These are phyloP conservation scores for Ceratitis capitata DNA, from an alignment of 1,140 invertebrate genomes.

Conservation along the genomic window DNA sequence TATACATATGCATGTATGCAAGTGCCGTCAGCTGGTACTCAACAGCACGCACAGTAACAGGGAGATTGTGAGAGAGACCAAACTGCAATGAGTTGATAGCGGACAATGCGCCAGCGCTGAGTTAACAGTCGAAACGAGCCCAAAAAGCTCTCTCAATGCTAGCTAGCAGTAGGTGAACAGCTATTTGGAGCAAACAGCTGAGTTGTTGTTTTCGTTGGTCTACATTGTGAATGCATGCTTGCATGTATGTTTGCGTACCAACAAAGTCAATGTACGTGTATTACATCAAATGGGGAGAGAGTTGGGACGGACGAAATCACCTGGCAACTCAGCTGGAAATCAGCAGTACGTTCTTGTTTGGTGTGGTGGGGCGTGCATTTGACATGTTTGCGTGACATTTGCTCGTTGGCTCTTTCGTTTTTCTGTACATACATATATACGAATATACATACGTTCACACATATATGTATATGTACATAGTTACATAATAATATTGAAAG, in stretches of 20 bases:
- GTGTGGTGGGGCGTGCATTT: neutral
- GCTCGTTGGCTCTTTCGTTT: neutral
- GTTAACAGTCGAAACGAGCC: no score
- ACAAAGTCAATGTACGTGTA: no score
- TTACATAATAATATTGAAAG: slow-evolving; percentile 41
- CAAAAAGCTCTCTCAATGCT: no score
- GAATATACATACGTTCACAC: neutral
- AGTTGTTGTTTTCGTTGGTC: neutral
- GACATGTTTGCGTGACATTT: slow-evolving; percentile 11
- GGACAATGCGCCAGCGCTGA: neutral
- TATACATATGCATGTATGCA: neutral
- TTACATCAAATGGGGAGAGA: no score
- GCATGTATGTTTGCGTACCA: neutral
- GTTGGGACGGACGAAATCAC: slow-evolving; percentile 52
- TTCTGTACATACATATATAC: neutral
- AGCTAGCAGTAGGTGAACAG: neutral
- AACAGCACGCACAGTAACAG: neutral
- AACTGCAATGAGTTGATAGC: neutral
- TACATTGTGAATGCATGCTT: neutral
- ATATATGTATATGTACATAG: neutral
- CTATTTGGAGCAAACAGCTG: neutral
- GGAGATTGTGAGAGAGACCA: neutral
- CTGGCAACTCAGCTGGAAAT: slow-evolving; percentile 65
- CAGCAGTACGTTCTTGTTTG: slow-evolving; percentile 54
- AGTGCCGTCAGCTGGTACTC: neutral